Evolutionary conservation across 2,888 invertebrate species (phyloP), one percentile per base, ranked within the genome.

Genomic region (Helicoverpa assulta): DNA sequence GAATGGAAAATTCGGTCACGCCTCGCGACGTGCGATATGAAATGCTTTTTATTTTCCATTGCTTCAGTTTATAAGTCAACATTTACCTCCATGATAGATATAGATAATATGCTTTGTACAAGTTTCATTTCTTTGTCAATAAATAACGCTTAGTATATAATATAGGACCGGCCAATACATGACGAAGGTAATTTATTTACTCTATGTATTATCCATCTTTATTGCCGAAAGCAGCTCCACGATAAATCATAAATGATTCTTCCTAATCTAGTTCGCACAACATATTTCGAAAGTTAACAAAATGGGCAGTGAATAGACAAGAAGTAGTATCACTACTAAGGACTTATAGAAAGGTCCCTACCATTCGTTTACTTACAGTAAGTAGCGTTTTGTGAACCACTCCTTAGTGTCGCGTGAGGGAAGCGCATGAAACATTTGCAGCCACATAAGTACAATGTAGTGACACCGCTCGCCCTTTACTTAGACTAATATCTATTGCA

Each of bases 1-100:
- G 61, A 76, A 82, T 19, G 68, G 75, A 72, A 86, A 84, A 86
- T 84, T 81, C 73, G 80, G 79, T 84, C 81, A 81, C 81, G 84
- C 79, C 76, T 71, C 76, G 72, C 73, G 73, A 82, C 77, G 78
- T 72, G 81, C 69, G 72, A 80, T 85, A 79, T 83, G 76, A 77
- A 80, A 83, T 81, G 71, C 70, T 78, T 81, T 80, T 79, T 81
- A 81, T 79, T 81, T 76, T 51, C 67, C 61, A 73, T 67, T 73
- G 64, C 66, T 70, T 74, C 37, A 67, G 69, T 71, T 74, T 68
- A 61, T 18, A 70, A 69, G 60, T 64, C 67, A 63, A 58, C 26
- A 21, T 59, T 67, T 58, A 73, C 55, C 57, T 77, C 53, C 37
- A 12, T 58, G 33, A 52, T 14, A 14, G 40, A 61, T 37, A 52